A percentile compares a stretch with the other conserved stretches of the same genome.
Conservation (phyloP, 2,888 invertebrate species). For the Eucera pruinosa region DNA sequence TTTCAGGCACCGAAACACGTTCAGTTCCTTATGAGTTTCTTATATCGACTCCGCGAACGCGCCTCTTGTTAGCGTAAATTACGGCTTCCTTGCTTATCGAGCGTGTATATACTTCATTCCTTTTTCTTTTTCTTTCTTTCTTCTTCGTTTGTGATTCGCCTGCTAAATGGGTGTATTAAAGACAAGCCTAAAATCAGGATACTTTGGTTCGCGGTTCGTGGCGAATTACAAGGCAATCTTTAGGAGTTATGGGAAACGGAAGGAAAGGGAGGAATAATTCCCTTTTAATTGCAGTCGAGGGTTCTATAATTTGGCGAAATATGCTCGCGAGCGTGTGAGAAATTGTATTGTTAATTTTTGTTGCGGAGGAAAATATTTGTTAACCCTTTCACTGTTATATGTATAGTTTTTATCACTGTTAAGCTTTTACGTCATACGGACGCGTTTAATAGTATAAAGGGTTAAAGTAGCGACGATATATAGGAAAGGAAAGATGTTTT, state of each 20-base stretch:
- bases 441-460: too few relatives aligned
- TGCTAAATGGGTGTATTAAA: constrained; percentile 9
- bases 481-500: too few relatives aligned
- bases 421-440: too few relatives aligned
- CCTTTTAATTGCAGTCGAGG: neutral
- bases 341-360: neutral
- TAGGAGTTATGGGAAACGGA: neutral
- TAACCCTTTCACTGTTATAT: too few relatives aligned
- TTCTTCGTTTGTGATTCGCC: neutral
- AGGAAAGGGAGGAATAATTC: neutral
- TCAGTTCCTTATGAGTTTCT: constrained; percentile 30
- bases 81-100: constrained; percentile 1
- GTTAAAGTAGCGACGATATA: too few relatives aligned
- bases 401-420: too few relatives aligned
- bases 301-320: neutral
- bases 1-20: constrained; percentile 6
- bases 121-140: too few relatives aligned
- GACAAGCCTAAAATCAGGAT: neutral
- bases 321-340: neutral
- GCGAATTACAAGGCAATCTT: neutral
- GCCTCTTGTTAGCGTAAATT: constrained; percentile 41
- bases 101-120: too few relatives aligned
- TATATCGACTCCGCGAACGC: constrained; percentile 3
- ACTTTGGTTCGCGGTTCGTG: neutral
- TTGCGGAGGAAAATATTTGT: too few relatives aligned